A percentile compares a stretch with the other conserved stretches of the same genome.
phyloP scores from a whole-genome alignment of 2,113 vertebrate genomes.

The Camelus bactrianus region DNA sequence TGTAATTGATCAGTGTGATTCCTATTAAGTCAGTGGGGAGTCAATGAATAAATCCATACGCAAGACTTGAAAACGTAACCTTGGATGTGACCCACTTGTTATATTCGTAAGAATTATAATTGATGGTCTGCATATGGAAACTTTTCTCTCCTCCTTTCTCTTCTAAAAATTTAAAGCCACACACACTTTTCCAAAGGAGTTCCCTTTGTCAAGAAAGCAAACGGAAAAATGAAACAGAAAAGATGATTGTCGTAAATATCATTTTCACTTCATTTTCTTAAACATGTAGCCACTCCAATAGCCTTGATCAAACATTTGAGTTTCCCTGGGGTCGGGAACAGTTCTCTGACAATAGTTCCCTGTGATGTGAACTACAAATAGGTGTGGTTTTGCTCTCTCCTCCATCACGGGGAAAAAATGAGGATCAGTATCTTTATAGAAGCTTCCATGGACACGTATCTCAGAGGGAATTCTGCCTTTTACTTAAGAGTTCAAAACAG shows the following conservation, averaged over 20 bases:
- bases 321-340: neutral
- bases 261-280: neutral
- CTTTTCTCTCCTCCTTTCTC: neutral
- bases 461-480: neutral
- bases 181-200: neutral
- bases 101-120: slow-evolving; percentile 63
- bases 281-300: neutral
- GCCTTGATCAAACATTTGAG: neutral
- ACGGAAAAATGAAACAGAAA: neutral
- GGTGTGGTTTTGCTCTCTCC: neutral
- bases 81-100: slow-evolving; percentile 50
- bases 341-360: neutral
- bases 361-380: neutral
- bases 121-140: neutral
- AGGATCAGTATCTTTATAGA: neutral
- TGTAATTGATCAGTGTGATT: slow-evolving; percentile 63
- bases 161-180: slow-evolving; percentile 58
- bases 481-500: neutral
- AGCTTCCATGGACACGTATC: fast-evolving
- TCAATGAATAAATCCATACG: slow-evolving; percentile 61
- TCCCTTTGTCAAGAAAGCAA: neutral
- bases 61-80: slow-evolving; percentile 64
- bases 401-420: neutral
- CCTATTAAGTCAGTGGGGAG: slow-evolving; percentile 60
- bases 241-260: neutral